A percentile compares a stretch with the other conserved stretches of the same genome.
Evolutionary conservation across 2,797 vertebrate species (phyloP).

Genomic region (Phalanger gymnotis): DNA sequence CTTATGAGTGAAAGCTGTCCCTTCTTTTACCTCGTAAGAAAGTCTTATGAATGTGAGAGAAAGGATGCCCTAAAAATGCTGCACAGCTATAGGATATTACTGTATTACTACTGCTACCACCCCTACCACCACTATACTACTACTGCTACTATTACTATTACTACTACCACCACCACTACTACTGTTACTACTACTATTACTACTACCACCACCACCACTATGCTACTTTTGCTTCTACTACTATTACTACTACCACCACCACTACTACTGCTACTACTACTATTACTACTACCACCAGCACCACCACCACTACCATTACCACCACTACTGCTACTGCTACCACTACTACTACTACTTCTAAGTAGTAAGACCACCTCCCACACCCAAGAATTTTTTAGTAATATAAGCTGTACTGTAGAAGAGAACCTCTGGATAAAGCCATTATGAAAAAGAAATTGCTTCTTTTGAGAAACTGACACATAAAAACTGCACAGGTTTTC

Average conservation of each 20-base stretch:
- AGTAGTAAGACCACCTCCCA: not conserved
- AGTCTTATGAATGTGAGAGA: not conserved
- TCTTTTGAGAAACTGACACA: constrained; percentile 29
- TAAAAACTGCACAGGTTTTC: constrained; percentile 1
- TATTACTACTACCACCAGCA: too few relatives aligned
- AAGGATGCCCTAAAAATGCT: not conserved
- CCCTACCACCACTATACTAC: too few relatives aligned
- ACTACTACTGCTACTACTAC: too few relatives aligned
- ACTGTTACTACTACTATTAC: too few relatives aligned
- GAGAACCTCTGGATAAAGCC: not conserved
- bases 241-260: too few relatives aligned
- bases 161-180: too few relatives aligned
- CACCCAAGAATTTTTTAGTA: constrained; percentile 1
- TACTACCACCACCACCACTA: not conserved
- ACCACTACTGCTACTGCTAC: not conserved
- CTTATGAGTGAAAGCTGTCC: not conserved
- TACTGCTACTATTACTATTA: too few relatives aligned
- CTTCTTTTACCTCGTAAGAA: not conserved
- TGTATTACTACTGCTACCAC: not conserved
- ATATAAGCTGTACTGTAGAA: not conserved
- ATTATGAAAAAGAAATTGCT: constrained; percentile 7
- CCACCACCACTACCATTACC: not conserved
- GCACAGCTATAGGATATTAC: not conserved
- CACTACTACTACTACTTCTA: not conserved
- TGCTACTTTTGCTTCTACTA: not conserved